Percentiles rank a stretch among this genome's conserved stretches.
phyloP scores from a whole-genome alignment of 37 sponge, comb jelly and placozoan genomes.

The Aphrocallistes beatrix region DNA sequence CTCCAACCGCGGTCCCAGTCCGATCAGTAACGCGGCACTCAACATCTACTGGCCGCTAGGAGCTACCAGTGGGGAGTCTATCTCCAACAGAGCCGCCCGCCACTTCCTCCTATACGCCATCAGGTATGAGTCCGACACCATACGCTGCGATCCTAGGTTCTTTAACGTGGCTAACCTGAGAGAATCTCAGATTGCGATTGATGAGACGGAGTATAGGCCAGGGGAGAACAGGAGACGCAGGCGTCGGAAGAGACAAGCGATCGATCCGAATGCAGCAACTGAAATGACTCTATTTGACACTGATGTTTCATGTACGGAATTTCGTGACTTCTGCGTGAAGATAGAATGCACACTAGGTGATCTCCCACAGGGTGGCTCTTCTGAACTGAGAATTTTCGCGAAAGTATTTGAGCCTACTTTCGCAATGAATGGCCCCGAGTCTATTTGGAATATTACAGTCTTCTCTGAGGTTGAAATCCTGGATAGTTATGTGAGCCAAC shows the following conservation, averaged over 20 bases:
- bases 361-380: background rate
- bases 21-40: background rate
- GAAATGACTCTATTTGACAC: background rate
- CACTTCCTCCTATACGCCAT: background rate
- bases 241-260: background rate
- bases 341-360: background rate
- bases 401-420: background rate
- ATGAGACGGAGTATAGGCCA: background rate
- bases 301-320: background rate
- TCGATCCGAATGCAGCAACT: background rate
- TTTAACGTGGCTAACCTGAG: background rate
- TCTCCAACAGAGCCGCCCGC: background rate
- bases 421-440: background rate
- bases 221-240: background rate
- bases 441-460: background rate
- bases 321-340: background rate
- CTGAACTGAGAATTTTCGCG: background rate
- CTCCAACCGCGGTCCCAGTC: background rate
- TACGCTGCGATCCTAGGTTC: slow-evolving; percentile 7
- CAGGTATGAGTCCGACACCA: background rate
- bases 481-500: background rate
- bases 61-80: background rate
- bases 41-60: background rate
- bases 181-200: background rate
- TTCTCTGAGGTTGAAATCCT: background rate